These are phyloP conservation scores for Apodemia duryi DNA, from an alignment of 2,888 invertebrate genomes.

Conservation along the genomic window DNA sequence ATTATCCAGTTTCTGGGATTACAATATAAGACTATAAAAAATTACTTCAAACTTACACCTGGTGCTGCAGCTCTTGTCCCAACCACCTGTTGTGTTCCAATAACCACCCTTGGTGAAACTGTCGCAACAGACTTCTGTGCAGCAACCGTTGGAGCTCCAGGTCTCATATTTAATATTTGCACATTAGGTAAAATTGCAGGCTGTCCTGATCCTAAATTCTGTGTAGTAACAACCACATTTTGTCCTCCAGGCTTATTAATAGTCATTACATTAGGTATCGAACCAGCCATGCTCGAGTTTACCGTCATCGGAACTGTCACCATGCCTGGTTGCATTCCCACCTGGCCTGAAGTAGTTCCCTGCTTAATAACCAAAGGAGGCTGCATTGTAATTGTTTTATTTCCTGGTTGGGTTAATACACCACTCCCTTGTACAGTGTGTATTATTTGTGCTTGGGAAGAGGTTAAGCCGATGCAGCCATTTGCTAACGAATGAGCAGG, in stretches of 20 bases:
- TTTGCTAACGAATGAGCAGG: conserved; percentile 81
- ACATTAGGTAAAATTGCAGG: conserved; percentile 86
- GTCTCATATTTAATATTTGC: conserved; percentile 91
- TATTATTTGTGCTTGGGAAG: conserved; percentile 70
- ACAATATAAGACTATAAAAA: not conserved
- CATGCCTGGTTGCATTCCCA: conserved; percentile 75
- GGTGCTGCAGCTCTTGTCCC: conserved; percentile 90
- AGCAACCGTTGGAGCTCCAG: conserved; percentile 82
- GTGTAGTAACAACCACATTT: conserved; percentile 77
- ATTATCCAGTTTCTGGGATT: not conserved
- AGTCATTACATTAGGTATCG: conserved; percentile 82
- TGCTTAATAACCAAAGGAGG: conserved; percentile 72
- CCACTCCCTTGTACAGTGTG: conserved; percentile 73
- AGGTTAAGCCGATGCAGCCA: conserved; percentile 83
- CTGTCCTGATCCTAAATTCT: conserved; percentile 81
- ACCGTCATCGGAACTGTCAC: conserved; percentile 83
- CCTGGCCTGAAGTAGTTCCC: conserved; percentile 53
- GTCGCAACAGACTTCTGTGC: conserved; percentile 88
- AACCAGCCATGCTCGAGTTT: conserved; percentile 77
- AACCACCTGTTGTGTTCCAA: conserved; percentile 89
- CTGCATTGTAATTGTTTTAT: conserved; percentile 60
- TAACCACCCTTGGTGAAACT: conserved; percentile 89
- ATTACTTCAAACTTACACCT: conserved; percentile 77
- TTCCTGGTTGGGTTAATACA: conserved; percentile 42
- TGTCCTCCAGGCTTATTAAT: conserved; percentile 80